Evolutionary conservation across 2,888 invertebrate species (phyloP).

Genomic region (Drosophila pullipes): DNA sequence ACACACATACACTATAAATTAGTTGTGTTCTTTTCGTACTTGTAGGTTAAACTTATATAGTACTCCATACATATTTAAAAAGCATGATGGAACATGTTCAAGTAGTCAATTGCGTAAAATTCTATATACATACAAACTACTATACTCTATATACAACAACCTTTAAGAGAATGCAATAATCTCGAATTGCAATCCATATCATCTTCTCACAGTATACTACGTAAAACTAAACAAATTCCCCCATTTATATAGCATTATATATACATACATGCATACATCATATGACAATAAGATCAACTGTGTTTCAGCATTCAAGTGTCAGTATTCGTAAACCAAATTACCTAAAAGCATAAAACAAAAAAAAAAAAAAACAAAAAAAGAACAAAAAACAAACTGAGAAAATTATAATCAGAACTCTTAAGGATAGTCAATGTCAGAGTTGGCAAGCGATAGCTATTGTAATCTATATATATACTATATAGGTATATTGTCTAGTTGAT

Average conservation of each 20-base stretch:
- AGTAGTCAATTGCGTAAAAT: constrained; percentile 73
- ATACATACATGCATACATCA: constrained; percentile 67
- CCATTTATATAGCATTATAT: constrained; percentile 41
- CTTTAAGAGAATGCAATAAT: constrained; percentile 50
- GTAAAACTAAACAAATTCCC: constrained; percentile 8
- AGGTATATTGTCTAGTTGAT: constrained; percentile 52
- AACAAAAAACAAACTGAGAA: constrained; percentile 11
- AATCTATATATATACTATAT: constrained; percentile 47
- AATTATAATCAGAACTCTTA: constrained; percentile 43
- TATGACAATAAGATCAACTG: constrained; percentile 84
- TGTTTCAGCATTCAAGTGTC: constrained; percentile 82
- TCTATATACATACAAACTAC: constrained; percentile 35
- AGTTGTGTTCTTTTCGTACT: constrained; percentile 52
- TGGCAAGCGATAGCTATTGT: constrained; percentile 58
- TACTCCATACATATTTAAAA: constrained; percentile 50
- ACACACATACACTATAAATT: constrained; percentile 28
- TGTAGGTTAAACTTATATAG: constrained; percentile 58
- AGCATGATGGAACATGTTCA: constrained; percentile 75
- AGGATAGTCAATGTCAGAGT: constrained; percentile 35
- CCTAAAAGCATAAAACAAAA: constrained; percentile 52
- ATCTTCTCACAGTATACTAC: constrained; percentile 43
- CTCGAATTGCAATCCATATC: constrained; percentile 55
- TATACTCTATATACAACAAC: constrained; percentile 33
- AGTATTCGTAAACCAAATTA: constrained; percentile 80
- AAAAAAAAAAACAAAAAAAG: not conserved